Conservation (phyloP, 2,113 vertebrate species). For the Anolis sagrei region DNA sequence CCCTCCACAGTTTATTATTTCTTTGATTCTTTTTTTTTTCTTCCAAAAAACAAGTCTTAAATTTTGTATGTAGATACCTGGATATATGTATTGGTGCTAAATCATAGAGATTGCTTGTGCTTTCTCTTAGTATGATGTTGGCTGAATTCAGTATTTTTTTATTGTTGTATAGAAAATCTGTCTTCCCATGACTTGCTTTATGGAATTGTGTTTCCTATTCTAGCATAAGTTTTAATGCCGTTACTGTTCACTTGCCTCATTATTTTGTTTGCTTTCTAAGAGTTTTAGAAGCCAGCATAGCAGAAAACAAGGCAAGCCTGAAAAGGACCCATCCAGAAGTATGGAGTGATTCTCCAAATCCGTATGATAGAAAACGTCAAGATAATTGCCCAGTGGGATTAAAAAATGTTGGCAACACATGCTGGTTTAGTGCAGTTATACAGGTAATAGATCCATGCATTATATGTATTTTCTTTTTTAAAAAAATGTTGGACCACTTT, state of each 20-base stretch:
- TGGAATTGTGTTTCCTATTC: not conserved
- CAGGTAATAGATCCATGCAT: conserved; percentile 78
- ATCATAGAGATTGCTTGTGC: no score
- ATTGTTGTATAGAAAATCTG: not conserved
- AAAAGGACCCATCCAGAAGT: conserved; percentile 94
- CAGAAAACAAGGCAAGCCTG: conserved; percentile 96
- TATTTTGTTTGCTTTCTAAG: conserved; percentile 72
- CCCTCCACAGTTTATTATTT: no score
- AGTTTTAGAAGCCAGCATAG: conserved; percentile 98
- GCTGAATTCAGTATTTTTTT: not conserved
- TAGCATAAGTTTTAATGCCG: not conserved
- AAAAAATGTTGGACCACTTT: not conserved
- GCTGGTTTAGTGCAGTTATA: conserved; percentile 99
- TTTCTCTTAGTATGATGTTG: no score
- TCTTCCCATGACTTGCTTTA: not conserved
- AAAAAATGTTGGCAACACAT: conserved; percentile 98
- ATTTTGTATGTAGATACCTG: no score
- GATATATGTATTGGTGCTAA: no score
- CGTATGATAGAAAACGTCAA: conserved; percentile 92
- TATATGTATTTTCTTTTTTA: not conserved
- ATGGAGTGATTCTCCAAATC: conserved; percentile 96
- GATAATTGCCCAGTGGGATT: conserved; percentile 93
- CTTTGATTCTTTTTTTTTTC: no score
- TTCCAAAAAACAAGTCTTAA: no score
- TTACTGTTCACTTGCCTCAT: conserved; percentile 15